Evolutionary conservation across 1,140 invertebrate genomes (phyloP).

Genomic region (Lutraria rhynchaena): DNA sequence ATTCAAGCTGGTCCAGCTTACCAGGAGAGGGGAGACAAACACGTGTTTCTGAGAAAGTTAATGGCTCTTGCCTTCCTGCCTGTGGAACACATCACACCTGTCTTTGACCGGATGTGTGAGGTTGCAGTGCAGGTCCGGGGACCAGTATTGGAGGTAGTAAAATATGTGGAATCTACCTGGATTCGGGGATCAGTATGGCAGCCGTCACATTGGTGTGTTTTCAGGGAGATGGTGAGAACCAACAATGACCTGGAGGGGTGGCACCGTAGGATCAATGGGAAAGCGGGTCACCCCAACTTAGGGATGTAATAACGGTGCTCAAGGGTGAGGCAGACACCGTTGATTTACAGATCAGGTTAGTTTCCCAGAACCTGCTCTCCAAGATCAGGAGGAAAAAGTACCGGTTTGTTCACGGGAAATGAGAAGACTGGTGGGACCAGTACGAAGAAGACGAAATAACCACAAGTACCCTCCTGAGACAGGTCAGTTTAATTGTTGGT

Average conservation of each 20-base stretch:
- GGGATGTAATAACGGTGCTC: not conserved
- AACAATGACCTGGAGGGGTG: constrained; percentile 44
- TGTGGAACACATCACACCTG: not conserved
- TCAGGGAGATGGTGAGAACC: constrained; percentile 13
- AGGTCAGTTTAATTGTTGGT: not conserved
- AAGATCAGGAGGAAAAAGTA: not conserved
- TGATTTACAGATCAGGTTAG: constrained; percentile 12
- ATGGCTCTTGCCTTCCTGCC: constrained; percentile 37
- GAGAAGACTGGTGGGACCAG: not conserved
- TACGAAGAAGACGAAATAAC: constrained; percentile 18
- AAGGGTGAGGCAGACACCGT: not conserved
- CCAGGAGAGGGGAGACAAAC: not conserved
- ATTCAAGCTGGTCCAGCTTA: constrained; percentile 18
- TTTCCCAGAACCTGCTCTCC: not conserved
- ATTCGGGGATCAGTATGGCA: constrained; percentile 9
- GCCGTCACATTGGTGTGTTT: constrained; percentile 12
- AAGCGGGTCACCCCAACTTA: not conserved
- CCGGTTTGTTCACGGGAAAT: not conserved
- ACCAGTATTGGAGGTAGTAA: not conserved
- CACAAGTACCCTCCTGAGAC: not conserved
- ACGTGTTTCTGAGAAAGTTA: constrained; percentile 23
- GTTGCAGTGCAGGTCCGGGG: not conserved
- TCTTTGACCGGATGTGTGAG: not conserved
- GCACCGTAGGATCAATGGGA: not conserved
- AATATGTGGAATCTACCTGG: constrained; percentile 17